Evolutionary conservation across 2,113 vertebrate species (phyloP), one percentile per base, ranked within the genome.

Genomic region (Ginglymostoma cirratum): DNA sequence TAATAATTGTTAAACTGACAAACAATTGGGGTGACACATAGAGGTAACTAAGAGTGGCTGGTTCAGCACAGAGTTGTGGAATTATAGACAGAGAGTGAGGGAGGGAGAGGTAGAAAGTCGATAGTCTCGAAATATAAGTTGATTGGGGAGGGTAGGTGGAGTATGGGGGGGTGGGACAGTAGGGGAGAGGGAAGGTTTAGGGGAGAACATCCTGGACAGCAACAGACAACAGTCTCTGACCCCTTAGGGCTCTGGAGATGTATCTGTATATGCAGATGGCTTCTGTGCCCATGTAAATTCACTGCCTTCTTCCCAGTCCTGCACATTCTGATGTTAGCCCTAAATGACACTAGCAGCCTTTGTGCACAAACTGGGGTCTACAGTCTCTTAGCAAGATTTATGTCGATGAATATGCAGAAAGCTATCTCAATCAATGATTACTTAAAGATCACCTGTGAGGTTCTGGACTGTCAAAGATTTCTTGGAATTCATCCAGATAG

Each of bases 381-480:
- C 61, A 93, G 38, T 93, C 34, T 8, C n/a, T 23, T 38, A 17
- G 34, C 19, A 38, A 93, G 5, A 93, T 66, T n/a, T 66, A 83
- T 19, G 8, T 66, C 34, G 66, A 93, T 66, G n/a, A 66, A 10
- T 7, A 6, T n/a, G 2, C 85, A 83, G 17, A 83, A 5, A 42
- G 12, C 14, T 83, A 83, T 42, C 1, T 66, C 1, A 38, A 92
- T 92, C 1, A 66, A 66, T 27, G 34, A 34, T 7, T 93, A 66
- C 21, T 93, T 93, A 93, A 93, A 94, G 69, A 69, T 97, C 96
- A 98, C 99, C 98, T 98, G 96, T 99, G 98, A 96, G 99, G 99
- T 27, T 98, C 97, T 0, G 66, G 96, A 96, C 99, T 99, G 96
- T 99, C 98, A 96, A 98, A 99, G 96, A 99, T 98, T 52, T 23